Evolutionary conservation across 2,888 invertebrate genomes (phyloP).

Genomic region (Miltochrista miniata): DNA sequence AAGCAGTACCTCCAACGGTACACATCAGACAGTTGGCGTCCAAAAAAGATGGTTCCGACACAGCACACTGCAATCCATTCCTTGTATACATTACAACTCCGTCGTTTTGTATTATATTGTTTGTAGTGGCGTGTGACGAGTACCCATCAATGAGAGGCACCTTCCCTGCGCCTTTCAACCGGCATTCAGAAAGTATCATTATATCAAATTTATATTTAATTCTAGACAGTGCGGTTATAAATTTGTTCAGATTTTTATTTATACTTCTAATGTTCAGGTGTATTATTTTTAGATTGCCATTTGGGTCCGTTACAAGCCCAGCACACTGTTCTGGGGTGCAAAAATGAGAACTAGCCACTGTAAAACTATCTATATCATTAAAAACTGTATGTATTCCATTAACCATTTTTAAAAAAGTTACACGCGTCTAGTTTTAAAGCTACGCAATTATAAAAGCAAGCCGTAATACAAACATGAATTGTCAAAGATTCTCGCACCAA

Average conservation of each 20-base stretch:
- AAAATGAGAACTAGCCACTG: too few relatives aligned
- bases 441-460: not conserved
- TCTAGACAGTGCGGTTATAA: too few relatives aligned
- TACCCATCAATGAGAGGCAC: not conserved
- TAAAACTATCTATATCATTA: too few relatives aligned
- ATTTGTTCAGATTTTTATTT: not conserved
- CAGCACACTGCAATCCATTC: not conserved
- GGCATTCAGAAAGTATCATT: not conserved
- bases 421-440: not conserved
- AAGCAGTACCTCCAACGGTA: not conserved
- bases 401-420: not conserved
- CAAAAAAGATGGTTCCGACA: not conserved
- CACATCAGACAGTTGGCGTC: not conserved
- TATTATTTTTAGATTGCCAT: not conserved
- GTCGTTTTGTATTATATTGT: not conserved
- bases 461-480: not conserved
- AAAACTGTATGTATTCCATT: too few relatives aligned
- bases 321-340: not conserved
- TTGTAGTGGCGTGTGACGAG: not conserved
- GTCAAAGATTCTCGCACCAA: too few relatives aligned
- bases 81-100: not conserved
- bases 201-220: not conserved
- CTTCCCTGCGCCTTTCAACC: not conserved
- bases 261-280: not conserved
- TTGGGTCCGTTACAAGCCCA: not conserved